Evolutionary conservation across 2,113 vertebrate genomes (phyloP).

Genomic region (Myanophis thanlyinensis): DNA sequence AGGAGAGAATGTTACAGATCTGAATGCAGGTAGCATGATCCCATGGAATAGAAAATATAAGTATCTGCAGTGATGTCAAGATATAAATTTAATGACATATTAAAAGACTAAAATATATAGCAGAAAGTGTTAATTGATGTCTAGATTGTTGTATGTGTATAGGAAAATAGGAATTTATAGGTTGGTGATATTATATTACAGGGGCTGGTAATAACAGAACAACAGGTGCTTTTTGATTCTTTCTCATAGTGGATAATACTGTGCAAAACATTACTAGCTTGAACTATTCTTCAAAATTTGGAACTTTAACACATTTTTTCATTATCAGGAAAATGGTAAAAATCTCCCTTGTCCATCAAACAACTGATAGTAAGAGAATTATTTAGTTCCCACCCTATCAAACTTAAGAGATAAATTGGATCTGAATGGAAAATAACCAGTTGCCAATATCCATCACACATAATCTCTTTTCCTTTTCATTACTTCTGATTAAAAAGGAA

Average conservation of each 20-base stretch:
- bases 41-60: not conserved
- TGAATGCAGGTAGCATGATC: too few species aligned
- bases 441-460: not conserved
- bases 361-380: not conserved
- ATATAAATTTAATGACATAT: not conserved
- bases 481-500: not conserved
- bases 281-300: too few species aligned
- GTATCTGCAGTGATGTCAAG: not conserved
- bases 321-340: not conserved
- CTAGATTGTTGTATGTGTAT: not conserved
- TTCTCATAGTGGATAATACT: not conserved
- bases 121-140: not conserved
- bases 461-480: not conserved
- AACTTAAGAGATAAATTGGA: not conserved
- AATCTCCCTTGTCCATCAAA: not conserved
- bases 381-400: not conserved
- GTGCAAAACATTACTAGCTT: not conserved
- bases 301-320: not conserved
- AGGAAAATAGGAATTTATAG: not conserved
- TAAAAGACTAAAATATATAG: not conserved
- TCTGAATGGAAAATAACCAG: not conserved
- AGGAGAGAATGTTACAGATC: too few species aligned
- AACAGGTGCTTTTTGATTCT: not conserved
- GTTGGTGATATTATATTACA: not conserved
- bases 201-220: not conserved